phyloP scores from a whole-genome alignment of 37 sponge, comb jelly and placozoan species.

The Hexactinellida sp. region DNA sequence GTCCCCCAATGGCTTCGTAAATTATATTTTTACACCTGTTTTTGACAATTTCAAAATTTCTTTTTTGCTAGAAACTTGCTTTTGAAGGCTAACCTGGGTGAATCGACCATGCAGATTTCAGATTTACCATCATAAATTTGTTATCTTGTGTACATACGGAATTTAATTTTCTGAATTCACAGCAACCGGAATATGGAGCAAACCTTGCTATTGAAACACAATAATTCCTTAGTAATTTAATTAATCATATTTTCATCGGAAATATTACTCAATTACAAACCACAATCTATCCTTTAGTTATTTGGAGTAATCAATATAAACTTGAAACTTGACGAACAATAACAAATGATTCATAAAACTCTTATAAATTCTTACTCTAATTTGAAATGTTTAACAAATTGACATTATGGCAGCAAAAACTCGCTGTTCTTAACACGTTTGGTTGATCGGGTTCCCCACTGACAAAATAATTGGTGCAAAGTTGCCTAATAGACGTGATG shows the following conservation, averaged over 20 bases:
- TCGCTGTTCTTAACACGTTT: constrained; percentile 8
- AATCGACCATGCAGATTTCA: background rate
- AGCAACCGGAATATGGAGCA: too few species aligned
- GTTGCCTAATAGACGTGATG: constrained; percentile 3
- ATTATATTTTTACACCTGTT: constrained; percentile 13
- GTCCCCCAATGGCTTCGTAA: constrained; percentile 15
- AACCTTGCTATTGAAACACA: too few species aligned
- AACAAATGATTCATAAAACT: too few species aligned
- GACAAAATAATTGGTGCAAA: constrained; percentile 17
- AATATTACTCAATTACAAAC: background rate
- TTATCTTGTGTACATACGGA: background rate
- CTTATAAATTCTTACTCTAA: constrained; percentile 6
- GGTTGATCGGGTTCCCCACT: constrained; percentile 13
- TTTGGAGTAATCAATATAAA: background rate
- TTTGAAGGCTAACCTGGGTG: constrained; percentile 12
- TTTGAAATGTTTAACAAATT: constrained; percentile 18
- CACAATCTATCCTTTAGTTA: background rate
- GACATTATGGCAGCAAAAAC: constrained; percentile 19
- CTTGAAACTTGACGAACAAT: too few species aligned
- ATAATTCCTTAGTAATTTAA: too few species aligned
- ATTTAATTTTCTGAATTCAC: background rate
- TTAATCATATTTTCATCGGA: background rate
- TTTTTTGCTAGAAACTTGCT: constrained; percentile 15
- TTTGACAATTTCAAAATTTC: background rate
- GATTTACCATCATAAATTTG: background rate